These are phyloP conservation scores for Cacoxenus indagator DNA, from an alignment of 2,888 invertebrate genomes.

Conservation along the genomic window DNA sequence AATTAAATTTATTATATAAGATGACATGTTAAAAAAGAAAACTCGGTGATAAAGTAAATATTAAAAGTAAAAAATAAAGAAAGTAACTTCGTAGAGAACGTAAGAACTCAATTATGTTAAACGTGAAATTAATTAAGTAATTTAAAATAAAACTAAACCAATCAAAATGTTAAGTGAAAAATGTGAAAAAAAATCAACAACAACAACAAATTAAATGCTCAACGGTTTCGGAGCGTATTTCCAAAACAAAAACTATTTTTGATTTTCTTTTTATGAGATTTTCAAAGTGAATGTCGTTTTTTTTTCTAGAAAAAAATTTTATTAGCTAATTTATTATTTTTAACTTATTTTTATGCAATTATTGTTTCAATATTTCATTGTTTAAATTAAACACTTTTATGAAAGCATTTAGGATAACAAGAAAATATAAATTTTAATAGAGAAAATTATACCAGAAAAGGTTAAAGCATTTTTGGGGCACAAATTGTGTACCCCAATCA, in stretches of 20 bases:
- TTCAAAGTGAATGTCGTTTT: not conserved
- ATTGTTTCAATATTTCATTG: not conserved
- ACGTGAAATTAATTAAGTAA: constrained; percentile 33
- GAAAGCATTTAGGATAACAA: constrained; percentile 21
- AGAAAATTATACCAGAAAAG: constrained; percentile 26
- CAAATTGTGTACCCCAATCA: constrained; percentile 52
- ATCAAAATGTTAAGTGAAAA: constrained; percentile 33
- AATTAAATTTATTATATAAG: constrained; percentile 14
- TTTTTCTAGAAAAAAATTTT: too few relatives aligned
- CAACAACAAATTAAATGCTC: constrained; percentile 64
- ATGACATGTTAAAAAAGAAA: not conserved
- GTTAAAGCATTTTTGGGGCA: constrained; percentile 61
- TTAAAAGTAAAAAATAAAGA: constrained; percentile 23
- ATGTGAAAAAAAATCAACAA: constrained; percentile 40
- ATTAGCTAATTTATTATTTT: not conserved
- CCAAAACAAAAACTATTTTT: constrained; percentile 41
- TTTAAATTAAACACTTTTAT: not conserved
- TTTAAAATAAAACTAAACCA: constrained; percentile 29
- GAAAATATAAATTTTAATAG: not conserved
- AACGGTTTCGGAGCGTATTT: constrained; percentile 70
- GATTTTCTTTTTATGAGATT: constrained; percentile 11
- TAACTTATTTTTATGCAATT: not conserved
- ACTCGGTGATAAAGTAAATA: constrained; percentile 31
- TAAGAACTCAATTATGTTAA: constrained; percentile 55
- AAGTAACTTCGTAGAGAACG: constrained; percentile 26